phyloP scores from a whole-genome alignment of 1,140 invertebrate genomes.

The Anthonomus grandis region DNA sequence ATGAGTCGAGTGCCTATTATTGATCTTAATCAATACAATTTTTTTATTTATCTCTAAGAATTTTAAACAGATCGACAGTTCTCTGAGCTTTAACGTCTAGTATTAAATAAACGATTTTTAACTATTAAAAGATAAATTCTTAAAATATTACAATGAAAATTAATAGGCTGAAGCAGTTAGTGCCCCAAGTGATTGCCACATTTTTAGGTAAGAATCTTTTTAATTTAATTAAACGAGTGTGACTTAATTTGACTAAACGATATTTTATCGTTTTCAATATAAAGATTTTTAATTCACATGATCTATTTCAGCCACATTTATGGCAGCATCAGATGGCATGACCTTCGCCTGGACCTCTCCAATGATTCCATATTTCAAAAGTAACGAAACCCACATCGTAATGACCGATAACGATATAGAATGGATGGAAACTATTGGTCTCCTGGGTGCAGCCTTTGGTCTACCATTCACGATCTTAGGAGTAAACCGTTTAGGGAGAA shows the following conservation, averaged over 20 bases:
- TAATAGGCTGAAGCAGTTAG: not conserved
- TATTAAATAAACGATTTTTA: too few relatives aligned
- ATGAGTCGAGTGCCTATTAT: too few relatives aligned
- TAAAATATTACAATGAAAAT: too few relatives aligned
- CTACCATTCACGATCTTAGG: slow-evolving; percentile 53
- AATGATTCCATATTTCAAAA: slow-evolving; percentile 52
- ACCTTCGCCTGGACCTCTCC: slow-evolving; percentile 60
- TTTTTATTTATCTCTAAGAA: too few relatives aligned
- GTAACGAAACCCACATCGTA: slow-evolving; percentile 39
- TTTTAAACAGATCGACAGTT: too few relatives aligned
- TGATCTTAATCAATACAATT: too few relatives aligned
- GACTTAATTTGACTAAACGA: too few relatives aligned
- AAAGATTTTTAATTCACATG: not conserved
- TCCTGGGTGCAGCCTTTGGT: slow-evolving; percentile 59
- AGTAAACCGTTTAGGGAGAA: slow-evolving; percentile 63
- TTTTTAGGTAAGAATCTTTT: slow-evolving; percentile 5
- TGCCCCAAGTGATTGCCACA: not conserved
- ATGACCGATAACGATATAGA: slow-evolving; percentile 38
- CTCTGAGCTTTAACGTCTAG: too few relatives aligned
- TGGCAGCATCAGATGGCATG: slow-evolving; percentile 40
- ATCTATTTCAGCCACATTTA: slow-evolving; percentile 36
- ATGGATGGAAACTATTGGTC: slow-evolving; percentile 61
- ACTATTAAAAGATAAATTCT: too few relatives aligned
- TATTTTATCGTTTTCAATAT: not conserved
- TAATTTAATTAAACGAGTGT: too few relatives aligned